These are phyloP conservation scores for Tretioscincus oriximinensis DNA, from an alignment of 2,113 vertebrate genomes.

Conservation along the genomic window DNA sequence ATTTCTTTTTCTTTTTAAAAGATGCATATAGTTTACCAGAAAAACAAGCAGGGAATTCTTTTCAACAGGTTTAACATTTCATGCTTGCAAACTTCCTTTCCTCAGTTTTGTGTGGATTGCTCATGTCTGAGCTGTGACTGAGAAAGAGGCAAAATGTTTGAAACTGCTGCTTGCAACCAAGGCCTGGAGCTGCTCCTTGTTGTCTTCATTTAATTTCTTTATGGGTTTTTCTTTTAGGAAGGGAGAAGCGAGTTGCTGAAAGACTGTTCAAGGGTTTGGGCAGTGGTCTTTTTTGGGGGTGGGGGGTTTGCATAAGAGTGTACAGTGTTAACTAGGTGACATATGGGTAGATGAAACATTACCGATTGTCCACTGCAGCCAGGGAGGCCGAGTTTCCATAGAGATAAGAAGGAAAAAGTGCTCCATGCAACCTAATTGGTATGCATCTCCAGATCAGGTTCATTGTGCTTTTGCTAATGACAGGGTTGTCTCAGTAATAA, in stretches of 20 bases:
- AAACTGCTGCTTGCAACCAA: background rate
- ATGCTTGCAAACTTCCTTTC: slow-evolving; percentile 13
- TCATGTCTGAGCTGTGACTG: accelerated
- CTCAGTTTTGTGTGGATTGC: slow-evolving; percentile 14
- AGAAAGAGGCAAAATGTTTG: background rate
- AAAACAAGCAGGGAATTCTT: slow-evolving; percentile 11
- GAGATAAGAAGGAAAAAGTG: slow-evolving; percentile 84
- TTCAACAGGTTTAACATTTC: slow-evolving; percentile 3
- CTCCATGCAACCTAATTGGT: slow-evolving; percentile 87
- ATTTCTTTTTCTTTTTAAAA: slow-evolving; percentile 11
- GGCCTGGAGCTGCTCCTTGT: background rate
- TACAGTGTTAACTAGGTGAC: slow-evolving; percentile 81
- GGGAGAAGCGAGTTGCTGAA: slow-evolving; percentile 38
- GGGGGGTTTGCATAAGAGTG: slow-evolving; percentile 68
- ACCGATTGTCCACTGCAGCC: slow-evolving; percentile 80
- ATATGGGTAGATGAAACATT: slow-evolving; percentile 82
- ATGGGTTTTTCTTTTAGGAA: slow-evolving; percentile 15
- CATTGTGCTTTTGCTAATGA: slow-evolving; percentile 92
- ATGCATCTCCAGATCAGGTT: slow-evolving; percentile 87
- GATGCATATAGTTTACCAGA: background rate
- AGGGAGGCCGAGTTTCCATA: slow-evolving; percentile 84
- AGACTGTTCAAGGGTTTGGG: background rate
- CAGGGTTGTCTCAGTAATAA: slow-evolving; percentile 89
- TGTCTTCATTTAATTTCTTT: slow-evolving; percentile 64
- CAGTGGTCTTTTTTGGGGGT: background rate